Percentiles rank a stretch among this genome's conserved stretches.
These are phyloP conservation scores for Mantis religiosa DNA, from an alignment of 2,888 invertebrate genomes.

Conservation along the genomic window DNA sequence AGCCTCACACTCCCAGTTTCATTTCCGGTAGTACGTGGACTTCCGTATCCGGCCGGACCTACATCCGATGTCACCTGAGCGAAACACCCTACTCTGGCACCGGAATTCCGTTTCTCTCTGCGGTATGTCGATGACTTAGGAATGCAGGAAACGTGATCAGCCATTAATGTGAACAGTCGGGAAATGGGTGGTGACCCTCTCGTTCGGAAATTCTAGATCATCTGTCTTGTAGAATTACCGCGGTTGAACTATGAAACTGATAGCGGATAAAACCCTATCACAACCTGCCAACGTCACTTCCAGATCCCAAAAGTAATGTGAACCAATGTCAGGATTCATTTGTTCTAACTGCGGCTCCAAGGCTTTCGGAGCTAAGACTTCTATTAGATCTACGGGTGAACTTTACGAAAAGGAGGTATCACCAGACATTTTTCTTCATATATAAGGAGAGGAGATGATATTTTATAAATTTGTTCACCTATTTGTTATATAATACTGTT, in stretches of 20 bases:
- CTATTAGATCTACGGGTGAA: too few relatives aligned
- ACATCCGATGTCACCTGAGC: neutral
- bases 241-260: neutral
- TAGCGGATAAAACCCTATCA: neutral
- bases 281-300: neutral
- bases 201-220: neutral
- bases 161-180: neutral
- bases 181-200: neutral
- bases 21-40: neutral
- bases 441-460: too few relatives aligned
- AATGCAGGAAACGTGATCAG: neutral
- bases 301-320: too few relatives aligned
- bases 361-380: too few relatives aligned
- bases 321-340: too few relatives aligned
- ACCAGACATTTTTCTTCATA: too few relatives aligned
- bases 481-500: too few relatives aligned
- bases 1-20: neutral
- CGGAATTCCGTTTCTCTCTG: neutral
- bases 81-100: neutral
- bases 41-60: neutral
- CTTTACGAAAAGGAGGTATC: too few relatives aligned
- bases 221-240: neutral
- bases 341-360: too few relatives aligned
- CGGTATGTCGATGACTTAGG: neutral
- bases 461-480: too few relatives aligned